Evolutionary conservation across 2,888 invertebrate species (phyloP).

Genomic region (Coleophora flavipennella): DNA sequence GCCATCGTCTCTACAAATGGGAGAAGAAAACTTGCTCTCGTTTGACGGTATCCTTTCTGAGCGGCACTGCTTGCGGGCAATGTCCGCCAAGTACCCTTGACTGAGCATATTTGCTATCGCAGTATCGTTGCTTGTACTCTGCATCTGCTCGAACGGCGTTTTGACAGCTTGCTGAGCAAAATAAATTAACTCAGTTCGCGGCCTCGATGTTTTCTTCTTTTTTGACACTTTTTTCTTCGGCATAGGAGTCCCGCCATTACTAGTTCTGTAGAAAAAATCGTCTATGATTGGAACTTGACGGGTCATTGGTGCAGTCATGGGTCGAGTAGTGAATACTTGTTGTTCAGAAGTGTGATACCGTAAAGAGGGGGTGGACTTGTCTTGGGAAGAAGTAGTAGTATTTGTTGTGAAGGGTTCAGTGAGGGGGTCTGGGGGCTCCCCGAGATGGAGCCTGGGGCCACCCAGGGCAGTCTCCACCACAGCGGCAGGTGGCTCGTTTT

Average conservation of each 20-base stretch:
- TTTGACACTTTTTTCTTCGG: background rate
- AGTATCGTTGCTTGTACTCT: too few relatives aligned
- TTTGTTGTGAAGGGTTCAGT: background rate
- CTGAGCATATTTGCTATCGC: slow-evolving; percentile 7
- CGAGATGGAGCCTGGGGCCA: background rate
- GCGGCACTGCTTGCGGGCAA: slow-evolving; percentile 40
- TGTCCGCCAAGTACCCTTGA: slow-evolving; percentile 27
- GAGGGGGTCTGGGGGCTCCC: too few relatives aligned
- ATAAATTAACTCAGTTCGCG: background rate
- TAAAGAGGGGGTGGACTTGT: too few relatives aligned
- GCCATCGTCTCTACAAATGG: slow-evolving; percentile 37
- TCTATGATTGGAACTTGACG: too few relatives aligned
- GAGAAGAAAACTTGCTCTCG: slow-evolving; percentile 40
- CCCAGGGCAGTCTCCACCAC: background rate
- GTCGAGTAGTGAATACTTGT: slow-evolving; percentile 1
- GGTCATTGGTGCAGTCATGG: background rate
- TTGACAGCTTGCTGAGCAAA: too few relatives aligned
- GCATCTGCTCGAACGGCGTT: too few relatives aligned
- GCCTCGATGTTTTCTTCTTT: background rate
- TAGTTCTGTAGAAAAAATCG: too few relatives aligned
- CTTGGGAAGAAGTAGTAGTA: too few relatives aligned
- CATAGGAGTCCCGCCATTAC: too few relatives aligned
- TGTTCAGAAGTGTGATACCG: slow-evolving; percentile 19
- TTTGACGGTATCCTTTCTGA: slow-evolving; percentile 29
- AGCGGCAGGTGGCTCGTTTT: background rate